Percentiles rank a stretch among this genome's conserved stretches.
phyloP scores from a whole-genome alignment of 2,113 vertebrate genomes.

The Scolopax mira region DNA sequence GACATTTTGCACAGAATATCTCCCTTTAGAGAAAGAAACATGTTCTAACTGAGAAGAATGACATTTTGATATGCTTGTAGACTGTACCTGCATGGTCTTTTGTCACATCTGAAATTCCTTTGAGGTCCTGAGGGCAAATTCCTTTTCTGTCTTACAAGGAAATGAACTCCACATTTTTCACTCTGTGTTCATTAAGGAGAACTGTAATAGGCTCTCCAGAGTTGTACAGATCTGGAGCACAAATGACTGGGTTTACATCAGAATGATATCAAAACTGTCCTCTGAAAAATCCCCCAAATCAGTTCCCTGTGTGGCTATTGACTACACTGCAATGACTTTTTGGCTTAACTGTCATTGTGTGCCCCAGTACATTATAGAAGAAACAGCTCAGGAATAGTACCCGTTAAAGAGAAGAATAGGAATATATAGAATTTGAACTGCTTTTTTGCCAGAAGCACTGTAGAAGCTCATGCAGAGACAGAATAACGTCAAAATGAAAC shows the following conservation, averaged over 20 bases:
- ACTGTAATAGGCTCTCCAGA: not conserved
- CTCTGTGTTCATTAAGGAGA: not conserved
- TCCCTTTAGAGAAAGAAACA: not conserved
- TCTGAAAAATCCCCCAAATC: not conserved
- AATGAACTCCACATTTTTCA: not conserved
- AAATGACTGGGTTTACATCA: not conserved
- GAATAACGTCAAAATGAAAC: not conserved
- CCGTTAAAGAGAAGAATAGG: not conserved
- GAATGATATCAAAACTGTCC: not conserved
- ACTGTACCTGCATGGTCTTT: not conserved
- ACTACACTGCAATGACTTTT: not conserved
- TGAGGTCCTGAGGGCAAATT: not conserved
- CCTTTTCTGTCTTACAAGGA: not conserved
- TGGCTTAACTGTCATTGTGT: not conserved
- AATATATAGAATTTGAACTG: not conserved
- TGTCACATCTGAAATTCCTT: not conserved
- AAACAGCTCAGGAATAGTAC: not conserved
- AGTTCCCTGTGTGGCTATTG: not conserved
- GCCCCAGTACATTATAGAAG: not conserved
- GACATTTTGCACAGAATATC: not conserved
- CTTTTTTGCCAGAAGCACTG: not conserved
- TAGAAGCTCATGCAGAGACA: not conserved
- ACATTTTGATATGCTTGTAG: not conserved
- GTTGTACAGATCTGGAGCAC: not conserved
- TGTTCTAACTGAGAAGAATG: not conserved